Evolutionary conservation across 1,140 invertebrate species (phyloP).

Genomic region (Bilobella aurantiaca): DNA sequence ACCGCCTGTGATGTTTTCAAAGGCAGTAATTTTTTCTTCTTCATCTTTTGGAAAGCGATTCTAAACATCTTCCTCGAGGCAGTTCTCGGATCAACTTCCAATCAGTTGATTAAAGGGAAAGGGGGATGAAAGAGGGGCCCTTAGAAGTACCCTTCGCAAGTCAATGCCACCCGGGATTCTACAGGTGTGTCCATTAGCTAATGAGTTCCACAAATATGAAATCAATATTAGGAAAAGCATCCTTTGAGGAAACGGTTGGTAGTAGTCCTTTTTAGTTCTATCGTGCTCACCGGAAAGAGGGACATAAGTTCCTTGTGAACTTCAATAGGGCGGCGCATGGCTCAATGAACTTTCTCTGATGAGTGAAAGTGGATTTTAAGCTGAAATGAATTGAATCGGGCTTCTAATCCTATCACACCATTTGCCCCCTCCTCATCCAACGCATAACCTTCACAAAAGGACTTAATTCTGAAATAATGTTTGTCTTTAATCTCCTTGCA

Average conservation of each 20-base stretch:
- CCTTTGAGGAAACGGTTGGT: no score
- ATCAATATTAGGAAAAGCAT: no score
- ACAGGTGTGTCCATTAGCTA: constrained; percentile 9
- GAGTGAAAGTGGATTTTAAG: constrained; percentile 2
- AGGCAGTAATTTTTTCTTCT: neutral
- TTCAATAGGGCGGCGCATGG: neutral
- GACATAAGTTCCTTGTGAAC: no score
- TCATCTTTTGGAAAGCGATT: neutral
- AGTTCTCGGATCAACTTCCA: no score
- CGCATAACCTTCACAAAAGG: no score
- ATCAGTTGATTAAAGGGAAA: no score
- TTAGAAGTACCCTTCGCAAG: no score
- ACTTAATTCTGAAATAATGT: neutral
- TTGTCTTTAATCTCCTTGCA: neutral
- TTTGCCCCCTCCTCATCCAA: neutral
- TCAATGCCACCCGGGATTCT: no score
- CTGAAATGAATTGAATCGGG: constrained; percentile 1
- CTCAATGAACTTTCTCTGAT: neutral
- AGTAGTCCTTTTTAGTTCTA: no score
- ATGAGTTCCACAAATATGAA: neutral
- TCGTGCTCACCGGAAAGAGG: no score
- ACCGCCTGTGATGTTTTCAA: no score
- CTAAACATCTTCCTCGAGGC: neutral
- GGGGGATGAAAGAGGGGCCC: no score
- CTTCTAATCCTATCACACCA: neutral